phyloP scores from a whole-genome alignment of 2,888 invertebrate species.

The Eilema sororculum region DNA sequence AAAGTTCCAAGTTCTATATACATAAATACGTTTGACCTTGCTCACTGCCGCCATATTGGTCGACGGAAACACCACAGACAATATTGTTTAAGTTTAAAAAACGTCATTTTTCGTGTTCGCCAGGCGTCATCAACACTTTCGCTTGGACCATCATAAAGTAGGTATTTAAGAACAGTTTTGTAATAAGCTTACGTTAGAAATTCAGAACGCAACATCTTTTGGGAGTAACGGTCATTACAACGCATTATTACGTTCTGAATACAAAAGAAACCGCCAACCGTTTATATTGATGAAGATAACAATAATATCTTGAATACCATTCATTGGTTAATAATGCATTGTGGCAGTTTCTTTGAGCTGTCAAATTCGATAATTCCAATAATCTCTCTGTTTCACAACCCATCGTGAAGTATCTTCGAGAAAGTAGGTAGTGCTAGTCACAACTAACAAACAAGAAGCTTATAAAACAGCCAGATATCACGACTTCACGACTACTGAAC shows the following conservation, averaged over 20 bases:
- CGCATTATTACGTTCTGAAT: conserved; percentile 36
- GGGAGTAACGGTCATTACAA: conserved; percentile 49
- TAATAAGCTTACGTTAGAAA: conserved; percentile 47
- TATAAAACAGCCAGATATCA: not conserved
- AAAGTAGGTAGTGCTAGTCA: conserved; percentile 8
- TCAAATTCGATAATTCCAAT: not conserved
- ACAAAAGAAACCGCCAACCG: conserved; percentile 15
- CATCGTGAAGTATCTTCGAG: not conserved
- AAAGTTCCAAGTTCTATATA: conserved; percentile 30
- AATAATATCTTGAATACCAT: conserved; percentile 3
- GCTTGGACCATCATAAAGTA: conserved; percentile 48
- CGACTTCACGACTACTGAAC: not conserved
- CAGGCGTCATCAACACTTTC: conserved; percentile 66
- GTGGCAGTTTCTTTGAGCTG: conserved; percentile 10
- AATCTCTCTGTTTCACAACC: conserved; percentile 13
- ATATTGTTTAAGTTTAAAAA: conserved; percentile 62
- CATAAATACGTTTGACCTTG: conserved; percentile 35
- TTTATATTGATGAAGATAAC: conserved; percentile 17
- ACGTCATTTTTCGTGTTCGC: conserved; percentile 57
- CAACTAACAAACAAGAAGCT: conserved; percentile 17
- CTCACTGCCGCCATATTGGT: conserved; percentile 7
- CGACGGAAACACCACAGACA: conserved; percentile 9
- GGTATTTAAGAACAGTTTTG: conserved; percentile 45
- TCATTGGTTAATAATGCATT: conserved; percentile 8
- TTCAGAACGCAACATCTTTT: conserved; percentile 53